phyloP scores from a whole-genome alignment of 2,888 invertebrate species.

The Ophion obscuratus region DNA sequence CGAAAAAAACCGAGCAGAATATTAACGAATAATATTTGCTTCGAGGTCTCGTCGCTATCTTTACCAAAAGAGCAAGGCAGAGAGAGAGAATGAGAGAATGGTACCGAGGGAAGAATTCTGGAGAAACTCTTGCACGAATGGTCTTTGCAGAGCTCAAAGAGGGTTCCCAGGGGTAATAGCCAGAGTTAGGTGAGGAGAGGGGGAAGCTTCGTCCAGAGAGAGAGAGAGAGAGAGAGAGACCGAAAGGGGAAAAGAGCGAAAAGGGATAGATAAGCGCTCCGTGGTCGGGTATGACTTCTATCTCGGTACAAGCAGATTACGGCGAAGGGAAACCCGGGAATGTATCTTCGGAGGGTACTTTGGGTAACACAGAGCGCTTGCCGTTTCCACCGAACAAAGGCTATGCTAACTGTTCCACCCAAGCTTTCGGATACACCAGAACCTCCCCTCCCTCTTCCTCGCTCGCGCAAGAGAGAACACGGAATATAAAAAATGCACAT shows the following conservation, averaged over 20 bases:
- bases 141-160: slow-evolving; percentile 64
- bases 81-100: slow-evolving; percentile 1
- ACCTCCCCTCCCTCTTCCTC: background rate
- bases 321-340: slow-evolving; percentile 41
- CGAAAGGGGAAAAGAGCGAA: slow-evolving; percentile 45
- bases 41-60: slow-evolving; percentile 39
- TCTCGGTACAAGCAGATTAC: slow-evolving; percentile 63
- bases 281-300: slow-evolving; percentile 51
- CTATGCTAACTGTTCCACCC: slow-evolving; percentile 29
- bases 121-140: slow-evolving; percentile 50
- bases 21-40: slow-evolving; percentile 55
- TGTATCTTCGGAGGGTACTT: slow-evolving; percentile 65
- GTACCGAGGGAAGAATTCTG: slow-evolving; percentile 15
- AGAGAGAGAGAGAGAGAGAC: slow-evolving; percentile 17
- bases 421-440: slow-evolving; percentile 44
- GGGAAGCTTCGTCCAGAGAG: background rate
- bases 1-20: slow-evolving; percentile 12
- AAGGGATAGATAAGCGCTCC: slow-evolving; percentile 61
- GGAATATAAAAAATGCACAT: too few species aligned
- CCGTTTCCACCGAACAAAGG: slow-evolving; percentile 54
- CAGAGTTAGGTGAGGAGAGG: background rate
- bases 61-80: background rate
- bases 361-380: slow-evolving; percentile 30
- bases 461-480: too few species aligned
- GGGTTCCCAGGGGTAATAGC: slow-evolving; percentile 59